A percentile compares a stretch with the other conserved stretches of the same genome.
Evolutionary conservation across 2,888 invertebrate species (phyloP).

Genomic region (Cheilosia pagana): DNA sequence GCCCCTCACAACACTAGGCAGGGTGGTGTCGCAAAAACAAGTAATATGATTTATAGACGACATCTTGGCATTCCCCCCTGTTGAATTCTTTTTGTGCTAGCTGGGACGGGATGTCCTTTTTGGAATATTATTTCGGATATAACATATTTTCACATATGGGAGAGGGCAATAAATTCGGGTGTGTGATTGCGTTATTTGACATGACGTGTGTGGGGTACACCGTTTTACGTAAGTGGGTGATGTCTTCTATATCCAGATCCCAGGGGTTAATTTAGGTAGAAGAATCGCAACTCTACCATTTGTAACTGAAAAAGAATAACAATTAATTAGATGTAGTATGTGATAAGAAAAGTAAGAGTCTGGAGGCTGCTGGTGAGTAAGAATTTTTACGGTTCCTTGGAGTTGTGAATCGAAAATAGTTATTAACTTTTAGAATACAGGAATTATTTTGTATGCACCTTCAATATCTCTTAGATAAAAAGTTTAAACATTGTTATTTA

Average conservation of each 20-base stretch:
- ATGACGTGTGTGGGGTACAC: conserved; percentile 56
- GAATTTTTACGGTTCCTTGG: too few species aligned
- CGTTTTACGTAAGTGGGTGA: conserved; percentile 51
- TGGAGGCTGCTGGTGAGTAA: too few species aligned
- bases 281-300: conserved; percentile 20
- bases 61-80: conserved; percentile 67
- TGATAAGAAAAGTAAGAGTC: neutral
- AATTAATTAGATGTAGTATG: conserved; percentile 6
- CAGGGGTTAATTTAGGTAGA: conserved; percentile 38
- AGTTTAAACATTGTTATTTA: too few species aligned
- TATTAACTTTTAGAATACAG: too few species aligned
- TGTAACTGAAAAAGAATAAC: conserved; percentile 15
- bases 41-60: conserved; percentile 74
- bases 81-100: conserved; percentile 59
- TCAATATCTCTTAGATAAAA: too few species aligned
- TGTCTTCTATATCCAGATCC: conserved; percentile 6
- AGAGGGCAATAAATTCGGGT: conserved; percentile 72
- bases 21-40: conserved; percentile 54
- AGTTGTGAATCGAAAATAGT: too few species aligned
- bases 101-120: conserved; percentile 60
- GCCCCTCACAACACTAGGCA: conserved; percentile 5
- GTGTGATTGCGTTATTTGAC: conserved; percentile 74
- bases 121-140: conserved; percentile 65
- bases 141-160: conserved; percentile 74
- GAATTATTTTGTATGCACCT: too few species aligned